phyloP scores from a whole-genome alignment of 2,113 vertebrate species.

The Anoura caudifer region DNA sequence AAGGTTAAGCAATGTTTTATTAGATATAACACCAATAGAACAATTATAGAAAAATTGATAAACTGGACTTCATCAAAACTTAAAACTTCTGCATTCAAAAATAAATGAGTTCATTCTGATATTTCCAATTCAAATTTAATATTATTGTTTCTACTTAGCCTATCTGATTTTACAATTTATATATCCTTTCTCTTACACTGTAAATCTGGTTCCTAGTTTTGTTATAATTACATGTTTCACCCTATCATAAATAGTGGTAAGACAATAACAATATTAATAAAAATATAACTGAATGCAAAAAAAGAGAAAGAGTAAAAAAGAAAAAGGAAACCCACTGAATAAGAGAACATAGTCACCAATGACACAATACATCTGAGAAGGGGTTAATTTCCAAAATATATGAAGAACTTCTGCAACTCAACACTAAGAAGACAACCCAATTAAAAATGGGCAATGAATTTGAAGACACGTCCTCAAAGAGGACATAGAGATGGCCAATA shows the following conservation, averaged over 20 bases:
- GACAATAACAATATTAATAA: background rate
- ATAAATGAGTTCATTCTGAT: background rate
- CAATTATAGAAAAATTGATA: background rate
- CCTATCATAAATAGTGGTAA: background rate
- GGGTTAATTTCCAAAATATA: too few relatives aligned
- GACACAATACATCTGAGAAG: too few relatives aligned
- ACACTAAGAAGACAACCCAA: too few relatives aligned
- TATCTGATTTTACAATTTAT: background rate
- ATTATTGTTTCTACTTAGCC: background rate
- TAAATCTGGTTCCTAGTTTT: background rate
- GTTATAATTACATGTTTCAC: background rate
- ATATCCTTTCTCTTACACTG: background rate
- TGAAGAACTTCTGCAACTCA: too few relatives aligned
- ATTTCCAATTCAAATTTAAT: slow-evolving; percentile 15
- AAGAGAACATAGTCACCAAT: too few relatives aligned
- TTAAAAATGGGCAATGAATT: too few relatives aligned
- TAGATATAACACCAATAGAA: background rate
- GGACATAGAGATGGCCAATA: too few relatives aligned
- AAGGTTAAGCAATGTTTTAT: background rate
- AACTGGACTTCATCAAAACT: background rate
- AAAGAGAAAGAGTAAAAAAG: too few relatives aligned
- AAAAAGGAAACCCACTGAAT: too few relatives aligned
- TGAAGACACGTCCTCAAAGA: too few relatives aligned
- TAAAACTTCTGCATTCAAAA: background rate
- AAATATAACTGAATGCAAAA: background rate